Evolutionary conservation across 1,140 invertebrate genomes (phyloP).

Genomic region (Euborellia annulipes): DNA sequence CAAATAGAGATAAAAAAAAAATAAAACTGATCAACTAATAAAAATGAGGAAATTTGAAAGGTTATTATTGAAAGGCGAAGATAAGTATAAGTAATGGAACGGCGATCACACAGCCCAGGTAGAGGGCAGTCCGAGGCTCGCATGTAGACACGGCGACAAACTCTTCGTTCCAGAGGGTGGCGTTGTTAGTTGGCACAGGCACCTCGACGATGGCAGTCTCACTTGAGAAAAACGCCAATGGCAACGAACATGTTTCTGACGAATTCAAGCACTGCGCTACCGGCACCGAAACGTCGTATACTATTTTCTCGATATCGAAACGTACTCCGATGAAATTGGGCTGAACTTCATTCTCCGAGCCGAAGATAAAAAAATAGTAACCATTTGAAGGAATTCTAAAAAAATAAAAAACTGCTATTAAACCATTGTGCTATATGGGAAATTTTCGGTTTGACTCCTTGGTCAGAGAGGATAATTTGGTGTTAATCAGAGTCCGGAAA

Average conservation of each 20-base stretch:
- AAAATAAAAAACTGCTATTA: no score
- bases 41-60: no score
- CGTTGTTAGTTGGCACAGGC: slow-evolving; percentile 25
- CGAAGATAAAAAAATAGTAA: slow-evolving; percentile 70
- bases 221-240: slow-evolving; percentile 47
- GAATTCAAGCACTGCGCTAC: slow-evolving; percentile 36
- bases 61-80: slow-evolving; percentile 50
- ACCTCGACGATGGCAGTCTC: slow-evolving; percentile 36
- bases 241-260: slow-evolving; percentile 41
- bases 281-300: slow-evolving; percentile 43
- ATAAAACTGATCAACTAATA: no score
- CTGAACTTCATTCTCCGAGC: slow-evolving; percentile 62
- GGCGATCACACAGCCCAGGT: slow-evolving; percentile 47
- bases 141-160: slow-evolving; percentile 55
- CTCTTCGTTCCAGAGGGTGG: slow-evolving; percentile 52
- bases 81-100: slow-evolving; percentile 51
- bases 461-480: no score
- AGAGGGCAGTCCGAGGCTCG: slow-evolving; percentile 51
- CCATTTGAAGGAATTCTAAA: slow-evolving; percentile 51
- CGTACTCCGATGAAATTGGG: slow-evolving; percentile 45
- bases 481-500: no score
- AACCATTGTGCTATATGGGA: no score
- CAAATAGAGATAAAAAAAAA: no score
- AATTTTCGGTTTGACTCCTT: no score
- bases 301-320: slow-evolving; percentile 50